Conservation (phyloP, 2,888 invertebrate species). For the Tipula confusa region DNA sequence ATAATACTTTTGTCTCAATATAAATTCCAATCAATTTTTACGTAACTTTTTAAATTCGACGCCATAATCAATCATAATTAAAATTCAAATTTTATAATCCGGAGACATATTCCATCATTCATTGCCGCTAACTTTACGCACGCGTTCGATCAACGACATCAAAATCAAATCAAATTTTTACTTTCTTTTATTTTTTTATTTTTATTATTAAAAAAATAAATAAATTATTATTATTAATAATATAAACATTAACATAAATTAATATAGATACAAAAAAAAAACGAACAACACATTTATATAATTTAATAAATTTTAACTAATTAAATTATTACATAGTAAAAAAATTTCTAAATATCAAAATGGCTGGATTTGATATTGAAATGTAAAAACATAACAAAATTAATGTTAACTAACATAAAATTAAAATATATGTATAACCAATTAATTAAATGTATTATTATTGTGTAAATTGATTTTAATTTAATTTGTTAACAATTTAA, state of each 20-base stretch:
- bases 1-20: too few species aligned
- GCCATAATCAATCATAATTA: neutral
- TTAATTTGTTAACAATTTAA: neutral
- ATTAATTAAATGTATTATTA: neutral
- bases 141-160: neutral
- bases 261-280: neutral
- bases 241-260: neutral
- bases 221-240: neutral
- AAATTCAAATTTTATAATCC: neutral
- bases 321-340: neutral
- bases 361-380: slow-evolving; percentile 28
- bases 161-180: neutral
- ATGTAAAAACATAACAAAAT: neutral
- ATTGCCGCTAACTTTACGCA: neutral
- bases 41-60: too few species aligned
- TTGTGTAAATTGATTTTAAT: neutral
- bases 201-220: slow-evolving; percentile 28
- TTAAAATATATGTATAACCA: neutral
- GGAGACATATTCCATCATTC: neutral
- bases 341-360: slow-evolving; percentile 27
- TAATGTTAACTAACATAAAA: neutral
- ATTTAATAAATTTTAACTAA: neutral
- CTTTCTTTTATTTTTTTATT: neutral
- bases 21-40: too few species aligned
- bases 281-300: neutral